These are phyloP conservation scores for Argentina silus DNA, from an alignment of 2,797 vertebrate species.

Conservation along the genomic window DNA sequence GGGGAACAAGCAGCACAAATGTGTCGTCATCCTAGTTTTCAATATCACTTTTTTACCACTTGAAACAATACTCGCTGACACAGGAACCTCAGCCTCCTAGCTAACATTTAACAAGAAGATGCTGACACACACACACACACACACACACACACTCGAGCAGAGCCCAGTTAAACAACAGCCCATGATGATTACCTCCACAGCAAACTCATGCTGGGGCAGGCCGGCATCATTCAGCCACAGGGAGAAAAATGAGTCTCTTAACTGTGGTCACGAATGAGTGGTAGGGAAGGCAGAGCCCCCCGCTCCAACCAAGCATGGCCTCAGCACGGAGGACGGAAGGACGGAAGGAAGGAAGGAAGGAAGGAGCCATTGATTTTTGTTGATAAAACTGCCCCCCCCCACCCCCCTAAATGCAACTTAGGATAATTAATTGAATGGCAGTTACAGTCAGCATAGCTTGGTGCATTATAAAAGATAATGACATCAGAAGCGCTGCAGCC, in stretches of 20 bases:
- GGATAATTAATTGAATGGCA: slow-evolving; percentile 75
- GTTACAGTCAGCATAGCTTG: slow-evolving; percentile 64
- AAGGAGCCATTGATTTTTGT: slow-evolving; percentile 59
- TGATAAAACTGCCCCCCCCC: slow-evolving; percentile 24
- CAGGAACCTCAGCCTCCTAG: slow-evolving; percentile 15
- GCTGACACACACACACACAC: slow-evolving; percentile 19
- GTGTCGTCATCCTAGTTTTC: slow-evolving; percentile 40
- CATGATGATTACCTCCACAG: slow-evolving; percentile 37
- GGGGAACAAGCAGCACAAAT: slow-evolving; percentile 36
- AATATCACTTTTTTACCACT: slow-evolving; percentile 38
- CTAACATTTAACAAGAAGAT: slow-evolving; percentile 46
- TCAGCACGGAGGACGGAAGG: slow-evolving; percentile 39
- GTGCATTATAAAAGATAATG: slow-evolving; percentile 74
- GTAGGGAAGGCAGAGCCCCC: slow-evolving; percentile 26
- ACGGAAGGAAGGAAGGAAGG: too few relatives aligned
- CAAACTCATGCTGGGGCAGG: slow-evolving; percentile 29
- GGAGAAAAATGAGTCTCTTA: slow-evolving; percentile 43
- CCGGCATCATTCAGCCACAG: slow-evolving; percentile 38
- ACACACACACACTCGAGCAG: neutral
- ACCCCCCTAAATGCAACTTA: slow-evolving; percentile 47
- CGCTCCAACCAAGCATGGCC: slow-evolving; percentile 34
- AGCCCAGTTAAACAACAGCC: slow-evolving; percentile 50
- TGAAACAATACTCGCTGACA: slow-evolving; percentile 48
- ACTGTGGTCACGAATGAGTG: slow-evolving; percentile 56
- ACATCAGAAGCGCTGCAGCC: slow-evolving; percentile 63